Base-by-base conservation (phyloP, 2,113 vertebrate species). In the Hippoglossus stenolepis region DNA sequence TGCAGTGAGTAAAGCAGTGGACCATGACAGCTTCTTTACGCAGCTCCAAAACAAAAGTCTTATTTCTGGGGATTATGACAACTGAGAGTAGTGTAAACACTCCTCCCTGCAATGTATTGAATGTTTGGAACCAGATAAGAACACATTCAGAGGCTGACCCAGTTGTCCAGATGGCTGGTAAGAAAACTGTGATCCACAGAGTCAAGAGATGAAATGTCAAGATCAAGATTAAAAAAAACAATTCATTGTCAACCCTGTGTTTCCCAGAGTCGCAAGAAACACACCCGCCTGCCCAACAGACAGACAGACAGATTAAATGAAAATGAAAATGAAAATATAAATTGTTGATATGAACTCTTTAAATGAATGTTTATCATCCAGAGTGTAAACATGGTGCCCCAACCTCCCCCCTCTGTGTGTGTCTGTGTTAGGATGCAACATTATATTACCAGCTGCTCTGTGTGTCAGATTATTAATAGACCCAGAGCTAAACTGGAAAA, bases 401-500 rank as follows among this genome's bases (percentile, higher is more conserved):
- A 6, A 6, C 31, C 31, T 31, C 70, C 79, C 72, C 69, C n/a
- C 67, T 51, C 17, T 54, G 51, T 53, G 49, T 72, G 23, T 84
- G 17, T 83, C 23, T 65, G 57, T 65, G 60, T 24, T 69, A 21
- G 5, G 47, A 73, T 53, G 65, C 61, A 51, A 56, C 78, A 72
- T 54, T 84, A 61, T 78, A 69, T 75, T 77, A 68, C 45, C 81
- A 88, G 86, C 77, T 87, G 87, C 53, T 87, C 79, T 14, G 23
- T 69, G 65, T 73, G 77, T 75, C 73, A 63, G 64, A 70, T 76
- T 91, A 91, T 89, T 89, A 88, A 90, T 92, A 92, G 83, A 89
- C 62, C 24, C 9, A 0, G 47, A 47, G 63, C 57, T 83, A 66
- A 84, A 79, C 47, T 88, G 84, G 73, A 83, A 90, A 88, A 84